Conservation (phyloP, 1,140 invertebrate genomes). For the Paramacrobiotus metropolitanus region DNA sequence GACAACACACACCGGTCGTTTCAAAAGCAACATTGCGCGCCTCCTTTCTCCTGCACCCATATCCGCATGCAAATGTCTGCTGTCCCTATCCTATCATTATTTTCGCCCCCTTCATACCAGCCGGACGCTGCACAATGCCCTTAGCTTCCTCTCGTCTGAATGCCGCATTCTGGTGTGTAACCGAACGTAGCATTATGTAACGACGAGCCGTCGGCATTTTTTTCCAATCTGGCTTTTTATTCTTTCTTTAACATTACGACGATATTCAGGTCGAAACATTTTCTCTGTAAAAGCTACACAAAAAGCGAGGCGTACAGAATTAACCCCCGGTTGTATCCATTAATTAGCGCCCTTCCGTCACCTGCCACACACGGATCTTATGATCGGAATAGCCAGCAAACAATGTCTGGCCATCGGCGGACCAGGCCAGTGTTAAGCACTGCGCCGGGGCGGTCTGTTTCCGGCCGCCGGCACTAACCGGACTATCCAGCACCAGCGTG, state of each 20-base stretch:
- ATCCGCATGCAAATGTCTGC: no score
- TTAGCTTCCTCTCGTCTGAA: not conserved
- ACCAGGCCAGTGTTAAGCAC: conserved; percentile 95
- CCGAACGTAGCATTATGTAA: not conserved
- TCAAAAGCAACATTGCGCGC: no score
- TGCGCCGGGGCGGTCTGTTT: conserved; percentile 53
- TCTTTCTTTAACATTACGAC: no score
- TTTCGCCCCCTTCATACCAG: not conserved
- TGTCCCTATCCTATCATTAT: not conserved
- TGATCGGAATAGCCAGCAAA: conserved; percentile 99
- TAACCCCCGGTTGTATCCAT: no score
- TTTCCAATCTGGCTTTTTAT: not conserved
- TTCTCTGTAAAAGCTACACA: no score
- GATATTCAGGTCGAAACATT: no score
- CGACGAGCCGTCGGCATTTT: not conserved
- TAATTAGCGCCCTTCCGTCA: conserved; percentile 25
- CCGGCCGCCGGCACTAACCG: conserved; percentile 24
- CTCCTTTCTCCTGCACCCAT: no score
- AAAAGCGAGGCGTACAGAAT: no score
- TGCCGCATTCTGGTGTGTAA: no score
- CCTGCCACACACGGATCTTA: conserved; percentile 94
- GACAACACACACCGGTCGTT: no score
- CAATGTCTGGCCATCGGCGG: conserved; percentile 90
- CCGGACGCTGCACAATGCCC: not conserved
- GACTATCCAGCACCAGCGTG: conserved; percentile 82